Evolutionary conservation across 2,888 invertebrate genomes (phyloP).

Genomic region (Scaptomyza cyrtandrae): DNA sequence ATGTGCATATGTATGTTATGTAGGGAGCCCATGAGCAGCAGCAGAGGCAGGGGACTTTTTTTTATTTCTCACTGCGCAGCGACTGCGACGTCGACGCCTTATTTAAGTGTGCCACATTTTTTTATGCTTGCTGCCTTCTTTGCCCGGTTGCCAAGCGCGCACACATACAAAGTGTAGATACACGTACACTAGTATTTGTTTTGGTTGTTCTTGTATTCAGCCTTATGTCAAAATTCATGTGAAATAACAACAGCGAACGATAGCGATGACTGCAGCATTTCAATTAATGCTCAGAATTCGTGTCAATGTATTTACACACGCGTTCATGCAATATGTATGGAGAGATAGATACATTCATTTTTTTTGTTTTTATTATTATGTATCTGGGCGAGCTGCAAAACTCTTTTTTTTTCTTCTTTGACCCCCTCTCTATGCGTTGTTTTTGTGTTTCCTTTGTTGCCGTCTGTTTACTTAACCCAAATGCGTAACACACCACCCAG

Average conservation of each 20-base stretch:
- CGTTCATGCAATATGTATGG: conserved; percentile 6
- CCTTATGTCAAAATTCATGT: conserved; percentile 72
- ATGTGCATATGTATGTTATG: conserved; percentile 1
- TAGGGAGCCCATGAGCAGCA: conserved; percentile 17
- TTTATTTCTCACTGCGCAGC: conserved; percentile 43
- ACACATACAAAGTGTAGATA: conserved; percentile 29
- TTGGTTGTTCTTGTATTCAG: conserved; percentile 38
- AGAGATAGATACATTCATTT: conserved; percentile 9
- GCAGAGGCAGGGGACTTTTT: conserved; percentile 61
- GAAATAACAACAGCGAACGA: conserved; percentile 68
- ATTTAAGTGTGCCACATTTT: conserved; percentile 76
- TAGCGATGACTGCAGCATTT: conserved; percentile 75
- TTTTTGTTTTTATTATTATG: conserved; percentile 19
- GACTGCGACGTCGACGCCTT: conserved; percentile 59
- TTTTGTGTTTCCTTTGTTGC: conserved; percentile 65
- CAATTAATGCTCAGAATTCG: conserved; percentile 69
- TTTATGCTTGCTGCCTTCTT: conserved; percentile 42
- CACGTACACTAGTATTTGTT: conserved; percentile 38
- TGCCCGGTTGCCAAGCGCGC: conserved; percentile 70
- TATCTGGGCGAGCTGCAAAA: conserved; percentile 22
- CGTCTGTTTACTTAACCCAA: conserved; percentile 73
- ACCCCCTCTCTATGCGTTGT: conserved; percentile 2
- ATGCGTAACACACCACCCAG: conserved; percentile 40
- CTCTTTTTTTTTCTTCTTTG: conserved; percentile 21
- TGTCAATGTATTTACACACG: conserved; percentile 57